Evolutionary conservation across 1,140 invertebrate species (phyloP).

Genomic region (Formica exsecta): DNA sequence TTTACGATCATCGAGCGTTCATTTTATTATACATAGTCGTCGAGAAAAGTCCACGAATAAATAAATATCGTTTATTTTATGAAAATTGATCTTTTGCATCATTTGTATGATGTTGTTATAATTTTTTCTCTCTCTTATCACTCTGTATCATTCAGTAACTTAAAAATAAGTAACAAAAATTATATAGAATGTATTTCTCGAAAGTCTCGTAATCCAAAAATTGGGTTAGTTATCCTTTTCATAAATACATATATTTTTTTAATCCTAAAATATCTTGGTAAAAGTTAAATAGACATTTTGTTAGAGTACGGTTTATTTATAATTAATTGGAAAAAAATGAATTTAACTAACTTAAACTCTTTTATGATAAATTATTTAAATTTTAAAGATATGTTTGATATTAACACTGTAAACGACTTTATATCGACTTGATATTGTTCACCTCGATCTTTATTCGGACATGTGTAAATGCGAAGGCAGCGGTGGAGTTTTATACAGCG

Average conservation of each 20-base stretch:
- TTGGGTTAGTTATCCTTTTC: not conserved
- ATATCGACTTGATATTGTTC: not conserved
- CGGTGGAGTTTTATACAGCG: not conserved
- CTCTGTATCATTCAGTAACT: not conserved
- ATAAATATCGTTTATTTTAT: not conserved
- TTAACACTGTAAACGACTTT: constrained; percentile 2
- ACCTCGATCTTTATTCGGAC: not conserved
- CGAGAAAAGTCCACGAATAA: not conserved
- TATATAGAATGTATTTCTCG: not conserved
- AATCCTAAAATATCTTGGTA: not conserved
- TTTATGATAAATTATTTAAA: not conserved
- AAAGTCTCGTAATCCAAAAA: not conserved
- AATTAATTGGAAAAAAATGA: not conserved
- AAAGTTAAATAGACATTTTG: not conserved
- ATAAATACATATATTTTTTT: not conserved
- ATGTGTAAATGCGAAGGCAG: not conserved
- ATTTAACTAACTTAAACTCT: not conserved
- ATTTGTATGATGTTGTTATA: constrained; percentile 22
- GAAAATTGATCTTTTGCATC: not conserved
- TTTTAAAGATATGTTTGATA: not conserved
- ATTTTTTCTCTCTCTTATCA: not conserved
- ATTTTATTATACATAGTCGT: constrained; percentile 20
- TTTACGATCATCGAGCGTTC: constrained; percentile 21
- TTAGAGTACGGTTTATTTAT: not conserved
- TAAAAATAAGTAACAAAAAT: not conserved